Conservation (phyloP, 2,113 vertebrate species). For the Cyprinodon brontotheroides region DNA sequence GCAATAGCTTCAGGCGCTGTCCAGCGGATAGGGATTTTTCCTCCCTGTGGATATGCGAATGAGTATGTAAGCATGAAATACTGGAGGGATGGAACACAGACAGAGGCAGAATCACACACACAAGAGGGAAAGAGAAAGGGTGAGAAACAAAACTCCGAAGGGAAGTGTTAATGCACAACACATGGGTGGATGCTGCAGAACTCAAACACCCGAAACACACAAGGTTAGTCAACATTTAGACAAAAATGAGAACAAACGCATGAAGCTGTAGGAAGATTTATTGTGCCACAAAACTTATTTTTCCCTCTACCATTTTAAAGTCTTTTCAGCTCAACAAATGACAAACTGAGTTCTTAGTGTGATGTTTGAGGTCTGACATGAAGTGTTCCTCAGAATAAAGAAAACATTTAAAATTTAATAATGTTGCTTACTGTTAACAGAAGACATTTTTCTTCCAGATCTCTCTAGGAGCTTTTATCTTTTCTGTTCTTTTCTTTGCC, state of each 20-base stretch:
- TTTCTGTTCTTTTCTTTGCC: background rate
- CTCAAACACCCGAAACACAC: conserved; percentile 37
- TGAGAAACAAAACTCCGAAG: conserved; percentile 63
- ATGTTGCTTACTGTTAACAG: conserved; percentile 7
- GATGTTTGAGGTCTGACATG: conserved; percentile 3
- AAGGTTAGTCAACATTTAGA: conserved; percentile 49
- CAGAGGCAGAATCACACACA: conserved; percentile 72
- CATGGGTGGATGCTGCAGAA: conserved; percentile 58
- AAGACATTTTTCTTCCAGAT: background rate
- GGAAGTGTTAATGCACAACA: conserved; percentile 62
- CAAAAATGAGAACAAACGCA: conserved; percentile 43
- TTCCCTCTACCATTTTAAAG: conserved; percentile 6
- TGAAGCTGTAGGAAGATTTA: conserved; percentile 36
- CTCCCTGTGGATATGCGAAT: conserved; percentile 87
- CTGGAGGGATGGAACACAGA: conserved; percentile 75
- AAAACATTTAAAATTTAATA: background rate
- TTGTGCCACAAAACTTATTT: conserved; percentile 25
- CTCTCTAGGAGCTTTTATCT: background rate
- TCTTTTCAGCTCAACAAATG: background rate
- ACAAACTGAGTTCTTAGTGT: background rate
- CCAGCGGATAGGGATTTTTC: conserved; percentile 98
- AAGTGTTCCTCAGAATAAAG: background rate
- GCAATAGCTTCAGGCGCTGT: conserved; percentile 96
- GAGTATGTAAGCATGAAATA: conserved; percentile 81
- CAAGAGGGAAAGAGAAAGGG: conserved; percentile 72